A percentile compares a stretch with the other conserved stretches of the same genome.
Evolutionary conservation across 2,113 vertebrate genomes (phyloP).

Genomic region (Eulemur rufifrons): DNA sequence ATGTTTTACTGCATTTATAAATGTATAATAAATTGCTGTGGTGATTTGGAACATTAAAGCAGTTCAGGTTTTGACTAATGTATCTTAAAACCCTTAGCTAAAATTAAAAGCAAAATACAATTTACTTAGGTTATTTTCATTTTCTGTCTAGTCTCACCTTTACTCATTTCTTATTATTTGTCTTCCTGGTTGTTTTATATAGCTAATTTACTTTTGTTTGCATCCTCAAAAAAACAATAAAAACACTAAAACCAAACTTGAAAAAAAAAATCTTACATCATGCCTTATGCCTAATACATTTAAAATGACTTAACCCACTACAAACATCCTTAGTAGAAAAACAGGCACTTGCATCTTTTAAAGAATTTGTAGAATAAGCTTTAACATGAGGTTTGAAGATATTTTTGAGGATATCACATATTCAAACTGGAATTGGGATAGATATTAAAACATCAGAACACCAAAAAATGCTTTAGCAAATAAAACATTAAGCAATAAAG

Average conservation of each 20-base stretch:
- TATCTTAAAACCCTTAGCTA: not conserved
- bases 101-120: slow-evolving; percentile 2
- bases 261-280: not conserved
- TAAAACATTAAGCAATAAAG: not conserved
- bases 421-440: not conserved
- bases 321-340: not conserved
- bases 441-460: not conserved
- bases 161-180: slow-evolving; percentile 41
- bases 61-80: not conserved
- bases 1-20: not conserved
- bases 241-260: not conserved
- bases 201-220: not conserved
- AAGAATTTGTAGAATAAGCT: not conserved
- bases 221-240: not conserved
- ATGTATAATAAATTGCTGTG: not conserved
- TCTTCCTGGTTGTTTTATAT: not conserved
- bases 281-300: not conserved
- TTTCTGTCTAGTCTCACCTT: not conserved
- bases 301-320: not conserved
- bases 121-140: slow-evolving; percentile 36
- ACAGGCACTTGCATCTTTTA: not conserved
- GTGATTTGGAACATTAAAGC: not conserved
- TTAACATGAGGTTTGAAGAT: not conserved
- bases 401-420: not conserved
- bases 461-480: not conserved